Evolutionary conservation across 2,113 vertebrate genomes (phyloP).

Genomic region (Indicator indicator): DNA sequence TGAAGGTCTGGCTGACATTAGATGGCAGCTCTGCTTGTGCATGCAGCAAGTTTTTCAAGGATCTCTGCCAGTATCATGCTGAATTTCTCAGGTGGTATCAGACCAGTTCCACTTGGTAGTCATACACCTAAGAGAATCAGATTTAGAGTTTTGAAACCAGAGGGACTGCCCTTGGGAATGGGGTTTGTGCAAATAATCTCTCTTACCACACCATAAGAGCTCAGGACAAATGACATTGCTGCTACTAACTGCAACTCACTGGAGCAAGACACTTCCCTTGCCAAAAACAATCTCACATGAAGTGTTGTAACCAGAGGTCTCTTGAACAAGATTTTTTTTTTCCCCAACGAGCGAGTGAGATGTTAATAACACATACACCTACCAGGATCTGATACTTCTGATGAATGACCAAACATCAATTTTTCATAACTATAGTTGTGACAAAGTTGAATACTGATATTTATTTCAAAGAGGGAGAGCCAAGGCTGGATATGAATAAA

Average conservation of each 20-base stretch:
- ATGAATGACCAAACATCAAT: background rate
- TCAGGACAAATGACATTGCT: background rate
- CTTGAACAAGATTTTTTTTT: background rate
- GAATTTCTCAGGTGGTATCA: background rate
- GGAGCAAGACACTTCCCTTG: background rate
- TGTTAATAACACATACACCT: background rate
- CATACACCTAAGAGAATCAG: background rate
- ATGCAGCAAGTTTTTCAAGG: background rate
- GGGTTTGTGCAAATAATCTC: background rate
- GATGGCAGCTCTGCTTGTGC: background rate
- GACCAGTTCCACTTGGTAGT: background rate
- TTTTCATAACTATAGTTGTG: background rate
- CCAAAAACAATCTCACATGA: background rate
- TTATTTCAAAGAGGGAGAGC: background rate
- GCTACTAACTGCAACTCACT: background rate
- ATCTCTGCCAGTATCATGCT: background rate
- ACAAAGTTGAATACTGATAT: background rate
- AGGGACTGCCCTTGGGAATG: background rate
- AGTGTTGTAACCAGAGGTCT: background rate
- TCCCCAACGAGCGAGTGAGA: background rate
- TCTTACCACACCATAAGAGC: background rate
- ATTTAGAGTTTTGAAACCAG: background rate
- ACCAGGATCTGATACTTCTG: background rate
- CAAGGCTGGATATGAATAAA: background rate
- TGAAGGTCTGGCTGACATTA: background rate